phyloP scores from a whole-genome alignment of 2,888 invertebrate genomes.

The Miltochrista miniata region DNA sequence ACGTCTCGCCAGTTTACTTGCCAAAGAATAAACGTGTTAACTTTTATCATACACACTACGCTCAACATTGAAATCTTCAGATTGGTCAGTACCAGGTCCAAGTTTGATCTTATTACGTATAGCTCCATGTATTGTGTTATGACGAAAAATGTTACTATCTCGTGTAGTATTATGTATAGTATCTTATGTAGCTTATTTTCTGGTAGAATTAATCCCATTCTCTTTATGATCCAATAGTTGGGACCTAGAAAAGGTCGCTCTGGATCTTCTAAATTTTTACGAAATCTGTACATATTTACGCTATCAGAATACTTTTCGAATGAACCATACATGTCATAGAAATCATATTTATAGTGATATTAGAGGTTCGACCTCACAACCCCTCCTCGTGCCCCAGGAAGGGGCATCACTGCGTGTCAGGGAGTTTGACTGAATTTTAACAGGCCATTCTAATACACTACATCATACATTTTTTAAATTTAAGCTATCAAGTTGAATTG shows the following conservation, averaged over 20 bases:
- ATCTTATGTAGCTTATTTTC: constrained; percentile 41
- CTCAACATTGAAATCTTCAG: constrained; percentile 71
- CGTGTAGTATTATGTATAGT: constrained; percentile 51
- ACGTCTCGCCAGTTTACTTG: constrained; percentile 60
- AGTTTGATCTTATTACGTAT: constrained; percentile 58
- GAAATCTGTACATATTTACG: constrained; percentile 38
- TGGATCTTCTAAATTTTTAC: constrained; percentile 53
- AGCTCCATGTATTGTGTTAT: constrained; percentile 64
- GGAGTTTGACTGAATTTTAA: constrained; percentile 16
- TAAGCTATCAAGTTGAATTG: neutral
- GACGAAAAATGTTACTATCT: constrained; percentile 57
- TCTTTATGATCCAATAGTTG: constrained; percentile 62
- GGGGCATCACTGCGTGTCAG: constrained; percentile 27
- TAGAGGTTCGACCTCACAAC: constrained; percentile 18
- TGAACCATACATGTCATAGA: constrained; percentile 15
- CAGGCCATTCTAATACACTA: constrained; percentile 17
- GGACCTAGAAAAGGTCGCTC: constrained; percentile 59
- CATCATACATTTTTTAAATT: constrained; percentile 28
- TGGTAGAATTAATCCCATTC: constrained; percentile 58
- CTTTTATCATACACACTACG: constrained; percentile 62
- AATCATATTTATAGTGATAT: constrained; percentile 34
- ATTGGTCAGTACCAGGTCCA: constrained; percentile 64
- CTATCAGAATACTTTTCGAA: constrained; percentile 13
- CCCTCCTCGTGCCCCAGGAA: constrained; percentile 19
- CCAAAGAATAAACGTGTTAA: constrained; percentile 60